Base-by-base conservation (phyloP, 2,113 vertebrate genomes). In the Dinomys branickii region DNA sequence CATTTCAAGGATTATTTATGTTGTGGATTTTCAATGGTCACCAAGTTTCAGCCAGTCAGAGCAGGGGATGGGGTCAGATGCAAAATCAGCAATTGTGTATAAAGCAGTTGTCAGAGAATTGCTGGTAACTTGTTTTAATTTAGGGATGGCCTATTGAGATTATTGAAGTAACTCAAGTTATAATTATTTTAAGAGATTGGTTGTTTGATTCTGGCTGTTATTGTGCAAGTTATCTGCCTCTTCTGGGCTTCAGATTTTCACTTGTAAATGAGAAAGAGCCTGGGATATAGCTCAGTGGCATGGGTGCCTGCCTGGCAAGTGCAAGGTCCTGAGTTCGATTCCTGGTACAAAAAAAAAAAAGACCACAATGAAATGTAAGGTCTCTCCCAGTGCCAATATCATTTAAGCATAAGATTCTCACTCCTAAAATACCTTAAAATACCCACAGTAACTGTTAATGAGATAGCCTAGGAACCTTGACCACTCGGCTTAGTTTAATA, bases 1-100 rank as follows among this genome's bases (percentile, higher is more conserved):
- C 94, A 83, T 97, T 97, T 95, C 88, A 96, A 93, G 85, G 92
- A 50, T 95, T 97, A 88, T 95, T 96, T 97, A 97, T 58, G 35
- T 92, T 93, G 87, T 75, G 85, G 88, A 78, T 96, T 97, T 94
- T 96, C 84, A 69, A 26, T 67, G 83, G 85, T 95, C 75, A 90
- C 90, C 33, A 38, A 24, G 54, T 77, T 85, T 71, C 65, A 52
- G 92, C 90, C 92, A 96, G 3, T 94, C 94, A 73, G 78, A 97
- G 92, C 85, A 73, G 69, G 71, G 56, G 22, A 63, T 75, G 54
- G 77, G 80, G 67, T 84, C 96, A 91, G 84, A 63, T 33, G 73
- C 30, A 67, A 80, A 80, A 65, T 84, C 58, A 44, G 77, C 92
- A n/a, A 87, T 73, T 84, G 11, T 78, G 20, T 85, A 56, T 77